Evolutionary conservation across 2,888 invertebrate genomes (phyloP), one percentile per base, ranked within the genome.

Genomic region (Byasa hedistus): DNA sequence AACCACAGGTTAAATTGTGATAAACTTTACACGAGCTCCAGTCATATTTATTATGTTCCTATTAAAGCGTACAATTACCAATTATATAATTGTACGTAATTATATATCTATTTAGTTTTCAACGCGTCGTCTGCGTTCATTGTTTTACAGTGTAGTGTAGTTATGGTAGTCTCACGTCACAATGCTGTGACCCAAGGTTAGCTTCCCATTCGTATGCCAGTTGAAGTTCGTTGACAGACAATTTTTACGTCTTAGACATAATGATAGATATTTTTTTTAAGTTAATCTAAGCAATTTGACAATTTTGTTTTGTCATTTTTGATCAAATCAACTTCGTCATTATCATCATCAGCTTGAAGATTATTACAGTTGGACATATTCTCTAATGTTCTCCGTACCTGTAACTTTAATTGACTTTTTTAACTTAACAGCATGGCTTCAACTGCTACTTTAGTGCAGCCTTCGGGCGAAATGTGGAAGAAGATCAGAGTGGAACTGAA

Each of bases 401-500:
- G 7, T 32, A 32, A 8, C 10, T 10, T 10, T 32, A 32, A 32
- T 10, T 32, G 1, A 32, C 10, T 32, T 32, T 32, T 32, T 22
- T n/a, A 12, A 19, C 7, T 56, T 59, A 17, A 17, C 64, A 79
- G 69, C 8, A 87, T 88, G 87, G 82, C 83, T 39, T 79, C 83
- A 48, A 80, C 79, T 87, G 94, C 94, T 83, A 92, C 93, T 80
- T 85, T 94, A 69, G 82, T 94, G 65, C 94, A 94, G 71, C 95
- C 95, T 27, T 87, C 92, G 27, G 92, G 93, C 65, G 94, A 94
- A 75, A 93, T 94, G 91, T 93, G 94, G 72, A 88, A 93, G 74
- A 85, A 88, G 79, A 94, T 94, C 72, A 91, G 94, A 69, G 87
- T 92, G 72, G 94, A 94, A 76, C 82, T 95, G 61, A 94, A 94